Evolutionary conservation across 2,888 invertebrate species (phyloP).

Genomic region (Ochropleura plecta): DNA sequence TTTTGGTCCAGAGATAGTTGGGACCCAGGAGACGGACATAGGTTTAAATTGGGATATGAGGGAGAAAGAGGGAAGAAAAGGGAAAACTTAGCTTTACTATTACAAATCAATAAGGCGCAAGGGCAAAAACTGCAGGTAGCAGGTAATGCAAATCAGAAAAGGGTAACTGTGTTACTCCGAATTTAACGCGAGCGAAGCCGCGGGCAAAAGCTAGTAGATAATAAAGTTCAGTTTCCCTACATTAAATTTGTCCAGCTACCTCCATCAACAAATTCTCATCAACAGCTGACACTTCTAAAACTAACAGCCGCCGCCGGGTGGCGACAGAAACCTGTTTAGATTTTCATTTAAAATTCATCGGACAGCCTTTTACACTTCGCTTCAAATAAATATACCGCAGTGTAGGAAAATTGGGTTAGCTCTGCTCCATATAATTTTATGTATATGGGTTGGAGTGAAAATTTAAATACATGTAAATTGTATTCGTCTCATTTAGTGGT

Average conservation of each 20-base stretch:
- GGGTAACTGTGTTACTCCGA: no score
- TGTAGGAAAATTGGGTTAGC: constrained; percentile 22
- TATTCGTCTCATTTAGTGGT: constrained; percentile 20
- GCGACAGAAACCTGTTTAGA: constrained; percentile 6
- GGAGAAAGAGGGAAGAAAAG: no score
- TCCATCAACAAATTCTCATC: constrained; percentile 6
- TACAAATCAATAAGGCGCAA: no score
- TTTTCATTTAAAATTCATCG: constrained; percentile 20
- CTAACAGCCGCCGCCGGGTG: not conserved
- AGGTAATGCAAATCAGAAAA: no score
- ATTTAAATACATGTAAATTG: constrained; percentile 47
- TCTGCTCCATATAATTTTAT: not conserved
- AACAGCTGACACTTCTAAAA: constrained; percentile 18
- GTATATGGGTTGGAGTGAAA: constrained; percentile 15
- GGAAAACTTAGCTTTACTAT: no score
- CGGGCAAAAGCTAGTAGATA: not conserved
- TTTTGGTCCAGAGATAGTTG: no score
- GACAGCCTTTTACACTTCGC: constrained; percentile 28
- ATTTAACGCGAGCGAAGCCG: no score
- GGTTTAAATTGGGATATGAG: no score
- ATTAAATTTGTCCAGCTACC: not conserved
- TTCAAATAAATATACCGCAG: constrained; percentile 16
- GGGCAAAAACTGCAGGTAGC: no score
- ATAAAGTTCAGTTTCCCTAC: constrained; percentile 1
- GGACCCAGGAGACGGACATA: no score